phyloP scores from a whole-genome alignment of 2,113 vertebrate species.

The Hemicordylus capensis region DNA sequence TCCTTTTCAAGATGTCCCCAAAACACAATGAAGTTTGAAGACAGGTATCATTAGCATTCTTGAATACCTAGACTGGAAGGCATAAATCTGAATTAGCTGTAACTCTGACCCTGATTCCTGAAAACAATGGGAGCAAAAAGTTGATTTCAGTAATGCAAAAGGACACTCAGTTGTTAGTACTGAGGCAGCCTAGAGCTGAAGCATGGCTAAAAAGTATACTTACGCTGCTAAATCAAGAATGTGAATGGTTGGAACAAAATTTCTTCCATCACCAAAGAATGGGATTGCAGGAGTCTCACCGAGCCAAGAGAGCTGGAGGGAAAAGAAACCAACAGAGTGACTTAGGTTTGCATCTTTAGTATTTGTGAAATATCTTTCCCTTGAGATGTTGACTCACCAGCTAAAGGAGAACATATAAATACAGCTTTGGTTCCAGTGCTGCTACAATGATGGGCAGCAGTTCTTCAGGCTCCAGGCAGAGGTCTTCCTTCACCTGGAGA shows the following conservation, averaged over 20 bases:
- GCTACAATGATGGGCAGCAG: too few relatives aligned
- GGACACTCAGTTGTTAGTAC: background rate
- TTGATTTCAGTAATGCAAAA: background rate
- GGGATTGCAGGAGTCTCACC: constrained; percentile 77
- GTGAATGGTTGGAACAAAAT: constrained; percentile 88
- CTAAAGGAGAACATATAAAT: background rate
- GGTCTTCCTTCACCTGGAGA: too few relatives aligned
- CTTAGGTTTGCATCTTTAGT: background rate
- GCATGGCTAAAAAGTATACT: constrained; percentile 18
- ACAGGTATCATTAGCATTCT: background rate
- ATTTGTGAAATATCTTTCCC: constrained; percentile 2
- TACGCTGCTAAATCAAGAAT: constrained; percentile 88
- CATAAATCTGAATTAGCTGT: background rate
- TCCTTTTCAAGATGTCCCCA: background rate
- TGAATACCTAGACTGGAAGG: background rate
- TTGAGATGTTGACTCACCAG: constrained; percentile 1
- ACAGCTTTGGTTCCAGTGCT: too few relatives aligned
- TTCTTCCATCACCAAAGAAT: constrained; percentile 87
- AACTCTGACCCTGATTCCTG: background rate
- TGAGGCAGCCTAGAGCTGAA: background rate
- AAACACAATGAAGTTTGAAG: background rate
- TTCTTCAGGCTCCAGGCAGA: too few relatives aligned
- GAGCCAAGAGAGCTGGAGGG: constrained; percentile 86
- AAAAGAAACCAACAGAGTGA: constrained; percentile 43
- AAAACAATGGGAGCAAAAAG: background rate